phyloP scores from a whole-genome alignment of 2,888 invertebrate species.

The Heterodera filipjevi region DNA sequence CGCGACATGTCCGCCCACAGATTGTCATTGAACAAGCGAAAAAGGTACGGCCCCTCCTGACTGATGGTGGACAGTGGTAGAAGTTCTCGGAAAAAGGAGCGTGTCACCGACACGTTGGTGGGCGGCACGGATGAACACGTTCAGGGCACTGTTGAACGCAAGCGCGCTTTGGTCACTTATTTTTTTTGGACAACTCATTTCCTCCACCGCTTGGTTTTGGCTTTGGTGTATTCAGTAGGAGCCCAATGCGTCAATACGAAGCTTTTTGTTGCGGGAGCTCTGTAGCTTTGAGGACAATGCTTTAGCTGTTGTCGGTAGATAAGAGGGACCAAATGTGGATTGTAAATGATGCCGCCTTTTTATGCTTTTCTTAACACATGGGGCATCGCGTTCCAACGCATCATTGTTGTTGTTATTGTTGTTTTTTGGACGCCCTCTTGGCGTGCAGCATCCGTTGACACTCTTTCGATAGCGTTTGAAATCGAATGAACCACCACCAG shows the following conservation, averaged over 20 bases:
- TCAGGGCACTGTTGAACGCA: conserved; percentile 17
- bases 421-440: no score
- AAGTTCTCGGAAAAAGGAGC: conserved; percentile 17
- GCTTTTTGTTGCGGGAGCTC: not conserved
- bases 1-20: conserved; percentile 30
- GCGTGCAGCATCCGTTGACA: no score
- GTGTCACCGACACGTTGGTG: conserved; percentile 28
- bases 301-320: not conserved
- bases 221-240: not conserved
- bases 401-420: no score
- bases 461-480: not conserved
- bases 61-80: conserved; percentile 27
- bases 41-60: conserved; percentile 24
- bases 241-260: not conserved
- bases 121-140: conserved; percentile 30
- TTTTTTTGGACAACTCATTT: conserved; percentile 19
- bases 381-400: no score
- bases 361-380: not conserved
- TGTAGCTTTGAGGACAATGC: not conserved
- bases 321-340: not conserved
- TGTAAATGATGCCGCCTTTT: not conserved
- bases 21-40: conserved; percentile 27
- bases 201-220: not conserved
- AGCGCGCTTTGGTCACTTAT: conserved; percentile 23
- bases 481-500: not conserved